Evolutionary conservation across 1,140 invertebrate genomes (phyloP).

Genomic region (Mamestra configurata): DNA sequence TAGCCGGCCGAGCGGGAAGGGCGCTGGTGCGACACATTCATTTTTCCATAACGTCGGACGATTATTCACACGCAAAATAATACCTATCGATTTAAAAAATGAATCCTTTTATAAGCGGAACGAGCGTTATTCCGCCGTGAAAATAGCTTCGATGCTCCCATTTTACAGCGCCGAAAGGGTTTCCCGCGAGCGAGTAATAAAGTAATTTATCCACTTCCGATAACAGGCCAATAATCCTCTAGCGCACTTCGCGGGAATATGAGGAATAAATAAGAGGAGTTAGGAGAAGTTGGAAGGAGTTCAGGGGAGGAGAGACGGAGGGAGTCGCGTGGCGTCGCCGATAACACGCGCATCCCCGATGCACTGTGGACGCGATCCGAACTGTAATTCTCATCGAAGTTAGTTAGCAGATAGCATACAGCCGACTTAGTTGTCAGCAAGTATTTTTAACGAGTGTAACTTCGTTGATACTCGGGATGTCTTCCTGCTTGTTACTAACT

Average conservation of each 20-base stretch:
- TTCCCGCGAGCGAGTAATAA: conserved; percentile 77
- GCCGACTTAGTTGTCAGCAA: conserved; percentile 22
- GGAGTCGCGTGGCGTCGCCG: conserved; percentile 35
- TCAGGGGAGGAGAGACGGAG: conserved; percentile 19
- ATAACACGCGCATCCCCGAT: conserved; percentile 45
- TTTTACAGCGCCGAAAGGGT: conserved; percentile 73
- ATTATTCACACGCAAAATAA: conserved; percentile 60
- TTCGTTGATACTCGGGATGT: conserved; percentile 29
- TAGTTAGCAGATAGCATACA: conserved; percentile 37
- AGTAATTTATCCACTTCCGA: conserved; percentile 84
- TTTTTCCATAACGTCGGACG: conserved; percentile 50
- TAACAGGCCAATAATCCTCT: conserved; percentile 74
- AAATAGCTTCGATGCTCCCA: conserved; percentile 68
- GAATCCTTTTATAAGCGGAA: conserved; percentile 68
- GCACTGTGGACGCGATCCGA: conserved; percentile 28
- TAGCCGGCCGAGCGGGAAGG: conserved; percentile 24
- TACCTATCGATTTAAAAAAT: conserved; percentile 70
- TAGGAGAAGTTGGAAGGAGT: conserved; percentile 50
- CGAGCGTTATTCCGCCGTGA: conserved; percentile 71
- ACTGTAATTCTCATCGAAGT: conserved; percentile 44
- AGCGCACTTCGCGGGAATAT: conserved; percentile 57
- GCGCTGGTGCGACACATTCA: conserved; percentile 47
- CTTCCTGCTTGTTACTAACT: conserved; percentile 37
- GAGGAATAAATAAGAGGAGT: conserved; percentile 64
- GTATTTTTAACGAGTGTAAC: conserved; percentile 46